Evolutionary conservation across 2,113 vertebrate genomes (phyloP), one percentile per base, ranked within the genome.

Genomic region (Eonycteris spelaea): DNA sequence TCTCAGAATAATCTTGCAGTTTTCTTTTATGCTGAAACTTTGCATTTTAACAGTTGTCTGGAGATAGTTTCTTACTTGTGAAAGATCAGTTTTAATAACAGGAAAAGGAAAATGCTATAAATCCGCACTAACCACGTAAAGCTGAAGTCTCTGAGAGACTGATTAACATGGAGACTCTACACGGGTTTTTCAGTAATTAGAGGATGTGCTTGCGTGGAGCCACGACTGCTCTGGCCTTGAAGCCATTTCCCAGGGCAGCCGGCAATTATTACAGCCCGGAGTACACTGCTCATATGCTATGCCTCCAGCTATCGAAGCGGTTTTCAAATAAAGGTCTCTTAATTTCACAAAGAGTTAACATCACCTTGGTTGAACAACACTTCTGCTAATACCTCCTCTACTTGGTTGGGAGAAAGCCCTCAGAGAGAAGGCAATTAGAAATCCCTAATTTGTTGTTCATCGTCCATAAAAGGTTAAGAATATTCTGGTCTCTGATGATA

Each of bases 21-120:
- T 99, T 99, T 98, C 99, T 99, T 99, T 99, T 99, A 99, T 99
- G 99, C 95, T 97, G 98, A 98, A 99, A 99, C 99, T 99, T 99
- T 99, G 99, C 99, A 99, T 99, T 99, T 99, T 99, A 99, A 99
- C 99, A 98, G 99, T 99, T 99, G 98, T 99, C 99, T 99, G 96
- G 99, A 99, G 99, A 99, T 99, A 98, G 98, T 98, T 98, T 98
- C 97, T 98, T 99, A 99, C 98, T 98, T 99, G 98, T 99, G 99
- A 99, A 99, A 99, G 99, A 99, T 99, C 99, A 99, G 99, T 99
- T 99, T 99, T 99, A 99, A 99, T 99, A 99, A 99, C 99, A 99
- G 98, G 98, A 98, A 98, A 99, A 99, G 98, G 98, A 99, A 99
- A 98, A 98, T 98, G 99, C 98, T 98, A 98, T 99, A 99, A 99